A percentile compares a stretch with the other conserved stretches of the same genome.
These are phyloP conservation scores for Rhinopomastus cyanomelas DNA, from an alignment of 2,113 vertebrate species.

Conservation along the genomic window DNA sequence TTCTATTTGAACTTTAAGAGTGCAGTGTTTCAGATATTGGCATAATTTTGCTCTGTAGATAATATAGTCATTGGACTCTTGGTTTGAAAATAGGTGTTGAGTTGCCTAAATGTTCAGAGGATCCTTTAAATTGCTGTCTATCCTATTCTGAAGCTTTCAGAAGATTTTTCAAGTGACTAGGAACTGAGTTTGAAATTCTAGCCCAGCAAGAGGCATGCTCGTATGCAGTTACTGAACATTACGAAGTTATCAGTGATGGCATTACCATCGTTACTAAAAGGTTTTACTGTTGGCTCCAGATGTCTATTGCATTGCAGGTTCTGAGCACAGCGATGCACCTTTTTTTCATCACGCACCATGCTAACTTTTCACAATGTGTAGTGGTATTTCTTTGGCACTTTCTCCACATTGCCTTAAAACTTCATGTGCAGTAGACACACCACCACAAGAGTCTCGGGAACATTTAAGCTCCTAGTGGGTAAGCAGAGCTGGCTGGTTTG, in stretches of 20 bases:
- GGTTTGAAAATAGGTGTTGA: not conserved
- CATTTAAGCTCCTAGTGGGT: not conserved
- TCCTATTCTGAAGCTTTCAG: not conserved
- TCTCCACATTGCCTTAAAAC: not conserved
- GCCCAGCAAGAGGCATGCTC: not conserved
- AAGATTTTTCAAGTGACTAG: not conserved
- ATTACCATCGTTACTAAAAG: not conserved
- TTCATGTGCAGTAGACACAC: not conserved
- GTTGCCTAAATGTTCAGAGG: not conserved
- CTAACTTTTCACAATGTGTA: not conserved
- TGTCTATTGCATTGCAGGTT: not conserved
- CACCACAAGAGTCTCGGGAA: not conserved
- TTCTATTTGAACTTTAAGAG: not conserved
- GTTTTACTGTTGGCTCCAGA: not conserved
- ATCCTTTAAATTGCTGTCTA: not conserved
- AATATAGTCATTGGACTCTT: not conserved
- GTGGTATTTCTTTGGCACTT: not conserved
- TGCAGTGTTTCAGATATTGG: not conserved
- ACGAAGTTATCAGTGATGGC: not conserved
- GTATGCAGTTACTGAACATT: not conserved
- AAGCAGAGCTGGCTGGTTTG: not conserved
- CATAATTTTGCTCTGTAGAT: not conserved
- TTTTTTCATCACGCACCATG: not conserved
- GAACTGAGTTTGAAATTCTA: not conserved
- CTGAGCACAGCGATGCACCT: not conserved